Conservation (phyloP, 2,888 invertebrate species). For the Mythimna loreyi region DNA sequence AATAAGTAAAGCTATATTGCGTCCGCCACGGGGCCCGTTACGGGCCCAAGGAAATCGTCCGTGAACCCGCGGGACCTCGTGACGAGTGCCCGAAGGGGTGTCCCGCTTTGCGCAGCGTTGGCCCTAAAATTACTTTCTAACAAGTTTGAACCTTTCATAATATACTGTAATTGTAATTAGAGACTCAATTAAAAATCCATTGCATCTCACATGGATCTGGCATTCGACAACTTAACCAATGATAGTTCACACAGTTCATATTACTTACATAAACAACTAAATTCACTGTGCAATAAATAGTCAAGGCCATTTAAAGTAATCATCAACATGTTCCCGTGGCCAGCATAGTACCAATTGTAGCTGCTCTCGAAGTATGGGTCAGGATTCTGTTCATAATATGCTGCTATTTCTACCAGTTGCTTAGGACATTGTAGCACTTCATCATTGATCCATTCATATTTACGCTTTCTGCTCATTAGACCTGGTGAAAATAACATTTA, state of each 20-base stretch:
- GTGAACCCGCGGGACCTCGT: no score
- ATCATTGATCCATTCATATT: conserved; percentile 75
- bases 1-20: no score
- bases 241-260: neutral
- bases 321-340: conserved; percentile 82
- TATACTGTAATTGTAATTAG: no score
- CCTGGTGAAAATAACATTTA: conserved; percentile 24
- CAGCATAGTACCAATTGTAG: conserved; percentile 88
- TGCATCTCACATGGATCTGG: no score
- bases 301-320: conserved; percentile 74
- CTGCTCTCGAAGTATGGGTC: conserved; percentile 80
- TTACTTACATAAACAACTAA: conserved; percentile 82
- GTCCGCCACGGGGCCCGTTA: no score
- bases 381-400: conserved; percentile 80
- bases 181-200: no score
- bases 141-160: no score
- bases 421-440: conserved; percentile 82
- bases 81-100: no score
- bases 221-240: neutral
- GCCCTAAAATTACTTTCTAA: no score
- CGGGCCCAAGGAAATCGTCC: no score
- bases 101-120: no score
- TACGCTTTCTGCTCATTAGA: conserved; percentile 50
- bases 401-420: conserved; percentile 79
- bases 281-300: conserved; percentile 82